Evolutionary conservation across 2,888 invertebrate species (phyloP), one percentile per base, ranked within the genome.

Genomic region (Eulithis testata): DNA sequence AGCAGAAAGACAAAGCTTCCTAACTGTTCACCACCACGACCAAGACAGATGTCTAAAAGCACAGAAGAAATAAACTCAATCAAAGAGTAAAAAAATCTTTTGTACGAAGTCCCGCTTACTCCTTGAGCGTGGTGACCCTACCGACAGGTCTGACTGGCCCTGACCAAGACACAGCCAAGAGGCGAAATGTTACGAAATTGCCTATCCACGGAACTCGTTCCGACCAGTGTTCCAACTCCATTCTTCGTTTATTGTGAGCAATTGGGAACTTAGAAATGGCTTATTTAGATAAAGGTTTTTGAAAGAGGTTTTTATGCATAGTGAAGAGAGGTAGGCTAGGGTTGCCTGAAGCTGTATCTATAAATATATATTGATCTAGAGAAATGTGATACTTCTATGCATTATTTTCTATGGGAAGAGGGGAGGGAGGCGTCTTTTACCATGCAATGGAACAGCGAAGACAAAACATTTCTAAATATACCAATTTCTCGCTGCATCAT

Each of bases 81-180:
- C 9, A 40, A 8, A 9, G 9, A 9, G 2, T 44, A 0, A 8
- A 44, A n/a, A n/a, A 44, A 44, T n/a, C 9, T 11, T 6, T 6
- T 12, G 7, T 45, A n/a, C 11, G 2, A 63, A 49, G 49, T 65
- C 65, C 66, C 0, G 7, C 57, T 62, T 53, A 54, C 60, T 49
- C 60, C 50, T 45, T 51, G 67, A 61, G 57, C 53, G 31, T 70
- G 70, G 73, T 11, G 31, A n/a, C 62, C 54, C 65, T 63, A 67
- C 50, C 58, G 59, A 69, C 71, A 62, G 68, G 73, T 74, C 72
- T 66, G 73, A 74, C 80, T 81, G 90, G 90, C 92, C 92, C 91
- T 92, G 92, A 92, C 92, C 92, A 90, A 91, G 92, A 91, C 92
- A 88, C 83, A 85, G 84, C 82, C 82, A 79, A 80, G 85, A 86